Evolutionary conservation across 2,113 vertebrate species (phyloP), one percentile per base, ranked within the genome.

Genomic region (Coregonus clupeaformis): DNA sequence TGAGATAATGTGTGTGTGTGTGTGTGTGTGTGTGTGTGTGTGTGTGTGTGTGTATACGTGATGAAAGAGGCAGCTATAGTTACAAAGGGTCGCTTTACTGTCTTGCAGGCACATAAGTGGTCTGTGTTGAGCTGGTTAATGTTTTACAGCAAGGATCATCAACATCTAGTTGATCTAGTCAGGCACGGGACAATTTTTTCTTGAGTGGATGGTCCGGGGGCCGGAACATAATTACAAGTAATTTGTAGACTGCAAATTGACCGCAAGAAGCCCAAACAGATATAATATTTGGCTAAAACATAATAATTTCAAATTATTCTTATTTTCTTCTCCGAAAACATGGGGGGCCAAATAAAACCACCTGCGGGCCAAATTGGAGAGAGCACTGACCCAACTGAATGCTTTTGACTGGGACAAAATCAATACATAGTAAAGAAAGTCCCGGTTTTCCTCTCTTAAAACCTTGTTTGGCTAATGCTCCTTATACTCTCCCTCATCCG

Each of bases 111-210:
- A 62, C 22, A 62, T 62, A 22, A 11, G 9, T 4, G 6, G 12
- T 64, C 62, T 64, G 13, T 0, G 20, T 24, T 60, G 57, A 22
- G 57, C 14, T 30, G 24, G 24, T 22, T 29, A 77, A 85, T 81
- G 36, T 75, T 77, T 73, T 80, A 77, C 64, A 52, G n/a, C n/a
- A n/a, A n/a, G n/a, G n/a, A n/a, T n/a, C n/a, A n/a, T n/a, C n/a
- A n/a, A n/a, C n/a, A n/a, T n/a, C n/a, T n/a, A n/a, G n/a, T n/a
- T n/a, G n/a, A n/a, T n/a, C n/a, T n/a, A n/a, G n/a, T n/a, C n/a
- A n/a, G n/a, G n/a, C n/a, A n/a, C n/a, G n/a, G n/a, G n/a, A n/a
- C n/a, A n/a, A n/a, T n/a, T n/a, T n/a, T n/a, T n/a, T n/a, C n/a
- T n/a, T n/a, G n/a, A n/a, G n/a, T n/a, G n/a, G n/a, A n/a, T n/a